A percentile compares a stretch with the other conserved stretches of the same genome.
Conservation (phyloP, 2,113 vertebrate genomes). For the Apus apus region DNA sequence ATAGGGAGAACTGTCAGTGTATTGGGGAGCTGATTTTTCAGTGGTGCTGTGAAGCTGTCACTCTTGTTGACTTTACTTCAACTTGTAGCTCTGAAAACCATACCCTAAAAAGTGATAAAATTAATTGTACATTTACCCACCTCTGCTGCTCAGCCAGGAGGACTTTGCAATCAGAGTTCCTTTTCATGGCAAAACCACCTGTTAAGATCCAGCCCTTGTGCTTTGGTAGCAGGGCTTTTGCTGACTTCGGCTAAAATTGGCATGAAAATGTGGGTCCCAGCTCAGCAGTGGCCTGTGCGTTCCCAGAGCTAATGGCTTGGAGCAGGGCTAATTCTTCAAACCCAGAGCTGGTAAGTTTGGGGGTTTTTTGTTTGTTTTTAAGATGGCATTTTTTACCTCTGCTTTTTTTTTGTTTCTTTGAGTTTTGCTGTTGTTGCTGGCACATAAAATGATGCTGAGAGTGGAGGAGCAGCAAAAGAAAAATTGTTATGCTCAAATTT, state of each 20-base stretch:
- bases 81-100: not conserved
- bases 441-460: not conserved
- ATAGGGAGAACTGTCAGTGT: not conserved
- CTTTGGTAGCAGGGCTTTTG: not conserved
- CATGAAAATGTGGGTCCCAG: not conserved
- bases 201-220: not conserved
- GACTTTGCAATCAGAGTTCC: slow-evolving; percentile 5
- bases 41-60: not conserved
- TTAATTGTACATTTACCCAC: slow-evolving; percentile 20
- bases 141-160: slow-evolving; percentile 3
- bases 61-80: not conserved
- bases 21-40: not conserved
- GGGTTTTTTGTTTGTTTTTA: not conserved
- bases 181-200: slow-evolving; percentile 35
- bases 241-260: not conserved
- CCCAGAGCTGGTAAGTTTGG: not conserved
- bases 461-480: not conserved
- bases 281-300: not conserved
- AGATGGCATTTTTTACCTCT: not conserved
- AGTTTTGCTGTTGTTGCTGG: not conserved
- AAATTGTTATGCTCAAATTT: not conserved
- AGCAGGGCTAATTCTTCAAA: not conserved
- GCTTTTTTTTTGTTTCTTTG: not conserved
- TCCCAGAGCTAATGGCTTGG: not conserved
- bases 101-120: slow-evolving; percentile 1